Evolutionary conservation across 1,140 invertebrate genomes (phyloP).

Genomic region (Philotrypesis tridentata): DNA sequence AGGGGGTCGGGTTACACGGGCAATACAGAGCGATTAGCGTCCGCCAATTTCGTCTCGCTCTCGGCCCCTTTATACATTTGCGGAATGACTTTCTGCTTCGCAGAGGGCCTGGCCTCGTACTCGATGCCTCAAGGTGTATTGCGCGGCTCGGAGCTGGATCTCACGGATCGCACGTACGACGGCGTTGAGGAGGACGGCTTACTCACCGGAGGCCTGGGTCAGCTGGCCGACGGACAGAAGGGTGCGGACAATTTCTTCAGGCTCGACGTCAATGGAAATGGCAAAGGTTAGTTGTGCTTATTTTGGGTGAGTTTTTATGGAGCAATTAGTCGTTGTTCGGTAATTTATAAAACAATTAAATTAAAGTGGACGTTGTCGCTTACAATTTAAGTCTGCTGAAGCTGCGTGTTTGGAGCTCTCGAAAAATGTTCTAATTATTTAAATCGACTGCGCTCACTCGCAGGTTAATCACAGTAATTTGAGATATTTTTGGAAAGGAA

Average conservation of each 20-base stretch:
- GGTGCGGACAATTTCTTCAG: slow-evolving; percentile 86
- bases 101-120: slow-evolving; percentile 87
- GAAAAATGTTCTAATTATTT: no score
- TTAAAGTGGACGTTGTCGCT: no score
- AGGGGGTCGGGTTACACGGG: no score
- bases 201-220: slow-evolving; percentile 88
- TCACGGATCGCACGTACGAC: slow-evolving; percentile 88
- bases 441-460: no score
- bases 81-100: slow-evolving; percentile 54
- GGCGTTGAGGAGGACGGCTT: slow-evolving; percentile 79
- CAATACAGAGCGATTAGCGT: no score
- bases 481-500: no score
- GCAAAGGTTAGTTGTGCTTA: slow-evolving; percentile 77
- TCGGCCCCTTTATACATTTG: neutral
- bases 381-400: no score
- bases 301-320: no score
- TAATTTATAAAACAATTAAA: no score
- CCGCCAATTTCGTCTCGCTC: neutral
- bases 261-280: slow-evolving; percentile 79
- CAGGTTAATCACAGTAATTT: no score
- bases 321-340: no score
- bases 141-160: slow-evolving; percentile 80
- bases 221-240: slow-evolving; percentile 90
- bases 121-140: slow-evolving; percentile 86
- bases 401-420: no score